Percentiles rank a stretch among this genome's conserved stretches.
phyloP scores from a whole-genome alignment of 2,888 invertebrate genomes.

The Tinea pellionella region DNA sequence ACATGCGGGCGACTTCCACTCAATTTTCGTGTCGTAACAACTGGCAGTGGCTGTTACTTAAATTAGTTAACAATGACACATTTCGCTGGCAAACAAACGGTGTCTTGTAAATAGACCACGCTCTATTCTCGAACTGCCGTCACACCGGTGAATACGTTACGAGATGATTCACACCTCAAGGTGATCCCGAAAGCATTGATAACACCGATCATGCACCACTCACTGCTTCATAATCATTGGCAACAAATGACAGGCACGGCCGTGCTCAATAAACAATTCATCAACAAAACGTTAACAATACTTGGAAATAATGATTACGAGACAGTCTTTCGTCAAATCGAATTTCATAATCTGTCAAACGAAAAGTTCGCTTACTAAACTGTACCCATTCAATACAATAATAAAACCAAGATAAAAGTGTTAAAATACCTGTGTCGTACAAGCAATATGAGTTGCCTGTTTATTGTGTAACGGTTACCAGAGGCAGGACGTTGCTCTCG shows the following conservation, averaged over 20 bases:
- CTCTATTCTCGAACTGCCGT: slow-evolving; percentile 60
- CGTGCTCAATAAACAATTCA: neutral
- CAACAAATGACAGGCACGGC: neutral
- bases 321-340: neutral
- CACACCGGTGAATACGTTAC: slow-evolving; percentile 58
- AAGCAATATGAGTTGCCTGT: slow-evolving; percentile 22
- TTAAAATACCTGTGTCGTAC: neutral
- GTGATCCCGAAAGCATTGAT: slow-evolving; percentile 7
- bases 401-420: neutral
- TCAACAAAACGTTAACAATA: neutral
- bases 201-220: neutral
- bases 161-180: slow-evolving; percentile 47
- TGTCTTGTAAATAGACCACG: slow-evolving; percentile 63
- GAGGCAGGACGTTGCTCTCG: slow-evolving; percentile 46
- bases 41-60: slow-evolving; percentile 65
- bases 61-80: slow-evolving; percentile 71
- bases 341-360: neutral
- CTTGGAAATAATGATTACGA: neutral
- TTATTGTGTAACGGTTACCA: slow-evolving; percentile 39
- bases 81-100: slow-evolving; percentile 68
- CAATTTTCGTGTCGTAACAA: slow-evolving; percentile 48
- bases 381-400: too few species aligned
- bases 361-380: neutral
- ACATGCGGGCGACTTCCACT: slow-evolving; percentile 24
- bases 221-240: neutral